Conservation (phyloP, 2,888 invertebrate genomes). For the Thymelicus sylvestris region DNA sequence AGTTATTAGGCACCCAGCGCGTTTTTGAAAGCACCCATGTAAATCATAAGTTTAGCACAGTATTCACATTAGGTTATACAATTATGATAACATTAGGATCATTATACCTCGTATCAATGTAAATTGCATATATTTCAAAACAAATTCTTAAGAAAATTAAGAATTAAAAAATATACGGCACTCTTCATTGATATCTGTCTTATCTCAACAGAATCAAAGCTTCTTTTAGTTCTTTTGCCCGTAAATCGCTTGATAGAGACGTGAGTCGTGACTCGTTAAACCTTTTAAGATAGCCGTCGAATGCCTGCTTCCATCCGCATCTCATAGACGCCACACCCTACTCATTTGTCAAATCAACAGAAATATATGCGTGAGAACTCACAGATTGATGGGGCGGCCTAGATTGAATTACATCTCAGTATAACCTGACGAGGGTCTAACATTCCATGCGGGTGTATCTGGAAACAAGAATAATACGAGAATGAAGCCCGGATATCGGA, state of each 20-base stretch:
- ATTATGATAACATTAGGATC: background rate
- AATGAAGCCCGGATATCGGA: conserved; percentile 65
- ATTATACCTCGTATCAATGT: background rate
- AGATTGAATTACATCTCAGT: conserved; percentile 83
- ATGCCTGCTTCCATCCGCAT: conserved; percentile 60
- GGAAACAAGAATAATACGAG: conserved; percentile 72
- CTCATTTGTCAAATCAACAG: conserved; percentile 85
- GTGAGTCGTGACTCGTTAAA: conserved; percentile 36
- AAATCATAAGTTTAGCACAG: conserved; percentile 34
- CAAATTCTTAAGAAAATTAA: too few relatives aligned
- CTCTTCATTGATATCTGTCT: background rate
- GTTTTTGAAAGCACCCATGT: conserved; percentile 41
- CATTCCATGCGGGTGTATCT: conserved; percentile 69
- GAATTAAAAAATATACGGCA: background rate
- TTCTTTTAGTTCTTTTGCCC: conserved; percentile 7
- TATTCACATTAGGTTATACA: conserved; percentile 13
- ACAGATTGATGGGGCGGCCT: conserved; percentile 82
- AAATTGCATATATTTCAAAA: too few relatives aligned
- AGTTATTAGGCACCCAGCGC: conserved; percentile 54
- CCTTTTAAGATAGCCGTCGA: conserved; percentile 41
- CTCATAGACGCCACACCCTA: conserved; percentile 71
- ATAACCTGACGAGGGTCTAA: conserved; percentile 82
- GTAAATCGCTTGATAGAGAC: conserved; percentile 14
- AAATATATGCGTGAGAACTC: conserved; percentile 83
- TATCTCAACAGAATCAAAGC: background rate